Evolutionary conservation across 2,113 vertebrate genomes (phyloP).

Genomic region (Struthidea cinerea): DNA sequence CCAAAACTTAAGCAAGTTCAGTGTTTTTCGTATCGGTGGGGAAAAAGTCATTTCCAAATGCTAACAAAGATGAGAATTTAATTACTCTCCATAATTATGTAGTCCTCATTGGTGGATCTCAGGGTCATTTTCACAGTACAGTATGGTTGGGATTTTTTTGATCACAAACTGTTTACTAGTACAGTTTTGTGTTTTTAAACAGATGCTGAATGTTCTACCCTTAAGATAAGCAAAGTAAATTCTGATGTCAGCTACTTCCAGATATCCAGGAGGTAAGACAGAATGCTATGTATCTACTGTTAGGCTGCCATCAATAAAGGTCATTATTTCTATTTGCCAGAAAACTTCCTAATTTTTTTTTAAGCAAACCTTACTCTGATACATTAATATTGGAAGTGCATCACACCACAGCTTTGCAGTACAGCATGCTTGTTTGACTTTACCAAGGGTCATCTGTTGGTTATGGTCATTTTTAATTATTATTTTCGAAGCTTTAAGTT

Average conservation of each 20-base stretch:
- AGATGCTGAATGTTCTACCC: not conserved
- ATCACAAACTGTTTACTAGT: not conserved
- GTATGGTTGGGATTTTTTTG: not conserved
- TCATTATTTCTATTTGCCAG: not conserved
- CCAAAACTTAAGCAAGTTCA: not conserved
- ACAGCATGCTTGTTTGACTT: not conserved
- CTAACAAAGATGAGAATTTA: conserved; percentile 41
- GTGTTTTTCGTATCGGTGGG: not conserved
- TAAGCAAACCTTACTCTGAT: not conserved
- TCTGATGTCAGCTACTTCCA: not conserved
- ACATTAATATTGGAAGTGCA: not conserved
- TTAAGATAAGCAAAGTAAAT: not conserved
- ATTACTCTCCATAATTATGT: conserved; percentile 41
- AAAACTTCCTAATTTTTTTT: not conserved
- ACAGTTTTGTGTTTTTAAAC: not conserved
- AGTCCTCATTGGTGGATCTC: not conserved
- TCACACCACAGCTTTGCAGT: not conserved
- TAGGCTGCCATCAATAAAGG: not conserved
- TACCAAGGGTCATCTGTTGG: not conserved
- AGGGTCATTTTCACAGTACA: not conserved
- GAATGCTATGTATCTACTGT: not conserved
- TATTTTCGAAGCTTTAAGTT: conserved; percentile 1
- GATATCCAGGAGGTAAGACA: not conserved
- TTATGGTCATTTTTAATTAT: not conserved
- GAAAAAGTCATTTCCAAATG: not conserved